These are phyloP conservation scores for Acanthochromis polyacanthus DNA, from an alignment of 2,113 vertebrate genomes.

Conservation along the genomic window DNA sequence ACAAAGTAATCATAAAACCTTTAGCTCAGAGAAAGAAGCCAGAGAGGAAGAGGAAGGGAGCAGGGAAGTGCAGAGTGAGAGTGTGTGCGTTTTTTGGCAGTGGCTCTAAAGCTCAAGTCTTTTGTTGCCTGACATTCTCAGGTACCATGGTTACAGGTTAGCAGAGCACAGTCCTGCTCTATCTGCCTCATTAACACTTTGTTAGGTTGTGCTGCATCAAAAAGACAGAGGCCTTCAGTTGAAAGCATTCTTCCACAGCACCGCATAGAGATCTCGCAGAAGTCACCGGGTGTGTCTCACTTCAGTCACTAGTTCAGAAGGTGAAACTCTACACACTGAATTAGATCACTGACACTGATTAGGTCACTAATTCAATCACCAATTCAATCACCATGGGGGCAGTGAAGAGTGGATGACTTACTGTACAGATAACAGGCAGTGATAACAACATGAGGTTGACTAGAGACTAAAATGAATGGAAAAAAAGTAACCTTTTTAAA, in stretches of 20 bases:
- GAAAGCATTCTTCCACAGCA: background rate
- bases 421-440: too few species aligned
- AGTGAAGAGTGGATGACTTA: background rate
- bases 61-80: constrained; percentile 27
- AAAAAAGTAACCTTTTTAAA: background rate
- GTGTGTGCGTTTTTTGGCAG: constrained; percentile 72
- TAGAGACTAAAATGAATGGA: background rate
- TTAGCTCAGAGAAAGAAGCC: constrained; percentile 15
- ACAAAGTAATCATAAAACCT: constrained; percentile 50
- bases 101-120: constrained; percentile 59
- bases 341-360: constrained; percentile 19
- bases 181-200: constrained; percentile 56
- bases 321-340: background rate
- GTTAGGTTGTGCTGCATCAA: background rate
- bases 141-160: constrained; percentile 78
- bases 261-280: background rate
- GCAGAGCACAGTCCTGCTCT: constrained; percentile 39
- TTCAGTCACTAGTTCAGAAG: constrained; percentile 9
- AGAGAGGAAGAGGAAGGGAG: constrained; percentile 56
- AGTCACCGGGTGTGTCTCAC: background rate
- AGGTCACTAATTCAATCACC: background rate
- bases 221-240: background rate
- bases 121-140: constrained; percentile 82
- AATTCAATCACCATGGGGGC: background rate
- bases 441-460: background rate